Evolutionary conservation across 2,888 invertebrate genomes (phyloP), one percentile per base, ranked within the genome.

Genomic region (Eilema depressum): DNA sequence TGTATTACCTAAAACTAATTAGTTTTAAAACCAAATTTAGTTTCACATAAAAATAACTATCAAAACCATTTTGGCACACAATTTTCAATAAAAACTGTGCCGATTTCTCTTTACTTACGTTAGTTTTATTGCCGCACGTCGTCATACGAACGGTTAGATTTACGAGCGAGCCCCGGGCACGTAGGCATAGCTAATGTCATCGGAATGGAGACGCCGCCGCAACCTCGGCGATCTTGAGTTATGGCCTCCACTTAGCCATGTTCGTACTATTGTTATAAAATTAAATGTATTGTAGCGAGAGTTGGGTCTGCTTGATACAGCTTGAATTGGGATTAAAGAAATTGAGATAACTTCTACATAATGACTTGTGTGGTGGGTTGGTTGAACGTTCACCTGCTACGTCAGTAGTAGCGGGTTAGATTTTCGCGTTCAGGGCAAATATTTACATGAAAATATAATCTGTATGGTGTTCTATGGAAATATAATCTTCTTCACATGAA

Each of bases 221-320:
- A 67, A 64, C 71, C 76, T 74, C 77, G 81, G 78, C 82, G 80
- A 87, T 90, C 89, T 85, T 87, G 86, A 91, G 63, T 88, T 92
- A 91, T 89, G 76, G 86, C 59, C 74, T 76, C 83, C 85, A 86
- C 86, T 88, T 85, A 84, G 26, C 63, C 37, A 61, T 57, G 66
- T 62, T 65, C 64, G 4, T 12, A 57, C 64, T 73, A 62, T 68
- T 73, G 66, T 73, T 66, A 41, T 17, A 63, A 65, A 12, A 30
- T 23, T 61, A 57, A 57, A 37, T 26, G 25, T 25, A 26, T 14
- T 3, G 25, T 8, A 28, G 59, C 8, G 59, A 59, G 17, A 26
- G 28, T 28, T 59, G 7, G 53, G 26, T 28, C 3, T 26, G 26
- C 26, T 4, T 17, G 47, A 20, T 20, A 20, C 5, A 17, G 17